A percentile compares a stretch with the other conserved stretches of the same genome.
phyloP scores from a whole-genome alignment of 2,113 vertebrate species.

The Oreochromis tanganicae region DNA sequence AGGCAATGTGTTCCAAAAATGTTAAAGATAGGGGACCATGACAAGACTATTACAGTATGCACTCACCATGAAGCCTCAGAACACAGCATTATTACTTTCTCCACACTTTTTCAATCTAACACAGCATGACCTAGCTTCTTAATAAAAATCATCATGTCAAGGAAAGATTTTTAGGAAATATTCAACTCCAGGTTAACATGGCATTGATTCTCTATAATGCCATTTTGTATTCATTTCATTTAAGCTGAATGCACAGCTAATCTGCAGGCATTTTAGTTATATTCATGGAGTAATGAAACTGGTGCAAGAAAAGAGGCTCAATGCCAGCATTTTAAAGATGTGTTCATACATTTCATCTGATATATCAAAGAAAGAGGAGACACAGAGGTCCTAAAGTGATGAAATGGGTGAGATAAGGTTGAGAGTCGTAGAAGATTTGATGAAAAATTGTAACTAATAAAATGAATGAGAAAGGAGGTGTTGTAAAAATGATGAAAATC shows the following conservation, averaged over 20 bases:
- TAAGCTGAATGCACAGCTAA: background rate
- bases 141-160: background rate
- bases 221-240: background rate
- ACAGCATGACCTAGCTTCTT: background rate
- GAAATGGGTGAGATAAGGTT: background rate
- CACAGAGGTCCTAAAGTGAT: background rate
- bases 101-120: background rate
- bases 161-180: background rate
- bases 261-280: background rate
- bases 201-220: background rate
- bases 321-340: background rate
- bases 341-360: conserved; percentile 3
- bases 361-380: background rate
- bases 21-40: background rate
- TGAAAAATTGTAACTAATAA: conserved; percentile 5
- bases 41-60: background rate
- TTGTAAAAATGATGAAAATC: background rate
- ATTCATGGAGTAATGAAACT: background rate
- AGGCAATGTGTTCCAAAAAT: background rate
- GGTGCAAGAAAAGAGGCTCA: background rate
- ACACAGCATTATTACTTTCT: background rate
- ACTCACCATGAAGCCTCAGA: background rate
- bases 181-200: background rate
- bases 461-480: background rate
- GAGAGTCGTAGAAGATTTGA: background rate